A percentile compares a stretch with the other conserved stretches of the same genome.
These are phyloP conservation scores for Pantala flavescens DNA, from an alignment of 1,140 invertebrate genomes.

Conservation along the genomic window DNA sequence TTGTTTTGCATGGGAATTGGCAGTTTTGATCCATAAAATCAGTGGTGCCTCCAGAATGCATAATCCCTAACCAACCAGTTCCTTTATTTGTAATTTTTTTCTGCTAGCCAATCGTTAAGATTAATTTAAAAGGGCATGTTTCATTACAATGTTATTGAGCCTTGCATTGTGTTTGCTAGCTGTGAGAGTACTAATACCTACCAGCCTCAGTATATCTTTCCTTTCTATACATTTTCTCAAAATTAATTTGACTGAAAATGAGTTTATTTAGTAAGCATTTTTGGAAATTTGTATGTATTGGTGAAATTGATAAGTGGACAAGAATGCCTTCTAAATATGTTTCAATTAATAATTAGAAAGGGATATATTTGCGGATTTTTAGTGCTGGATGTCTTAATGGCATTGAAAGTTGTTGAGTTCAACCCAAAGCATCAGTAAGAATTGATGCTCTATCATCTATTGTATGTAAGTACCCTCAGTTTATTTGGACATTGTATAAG, in stretches of 20 bases:
- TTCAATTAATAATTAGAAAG: not conserved
- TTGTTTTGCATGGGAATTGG: slow-evolving; percentile 9
- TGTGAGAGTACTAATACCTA: slow-evolving; percentile 2
- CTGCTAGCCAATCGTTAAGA: not conserved
- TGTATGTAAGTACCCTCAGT: not conserved
- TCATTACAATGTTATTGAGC: not conserved
- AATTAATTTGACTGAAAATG: slow-evolving; percentile 7
- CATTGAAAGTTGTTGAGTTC: not conserved
- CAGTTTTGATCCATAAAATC: slow-evolving; percentile 1
- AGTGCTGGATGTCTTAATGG: not conserved
- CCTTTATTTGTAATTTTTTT: not conserved
- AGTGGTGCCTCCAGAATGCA: not conserved
- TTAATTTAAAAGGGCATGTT: slow-evolving; percentile 1
- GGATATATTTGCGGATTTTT: not conserved
- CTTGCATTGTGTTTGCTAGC: slow-evolving; percentile 8
- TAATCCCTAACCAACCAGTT: not conserved
- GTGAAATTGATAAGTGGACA: not conserved
- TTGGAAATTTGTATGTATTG: not conserved
- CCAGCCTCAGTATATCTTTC: slow-evolving; percentile 4
- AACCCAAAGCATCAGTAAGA: not conserved
- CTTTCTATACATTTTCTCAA: not conserved
- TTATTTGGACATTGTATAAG: not conserved
- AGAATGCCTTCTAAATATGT: not conserved
- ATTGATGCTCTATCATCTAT: not conserved
- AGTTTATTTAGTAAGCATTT: not conserved